These are phyloP conservation scores for Netelia inedita DNA, from an alignment of 2,888 invertebrate species.

Conservation along the genomic window DNA sequence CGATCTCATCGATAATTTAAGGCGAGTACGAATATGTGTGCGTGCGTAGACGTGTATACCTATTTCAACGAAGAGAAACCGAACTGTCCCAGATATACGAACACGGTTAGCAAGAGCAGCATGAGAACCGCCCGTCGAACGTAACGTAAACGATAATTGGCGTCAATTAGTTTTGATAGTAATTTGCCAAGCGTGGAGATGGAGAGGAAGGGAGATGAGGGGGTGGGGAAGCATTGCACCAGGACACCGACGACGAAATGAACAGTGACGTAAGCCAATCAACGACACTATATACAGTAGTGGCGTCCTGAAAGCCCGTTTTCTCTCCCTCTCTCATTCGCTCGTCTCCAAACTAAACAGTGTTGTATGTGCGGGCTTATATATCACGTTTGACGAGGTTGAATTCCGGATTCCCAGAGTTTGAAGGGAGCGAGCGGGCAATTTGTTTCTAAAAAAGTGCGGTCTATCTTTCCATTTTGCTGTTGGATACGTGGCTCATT, in stretches of 20 bases:
- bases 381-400: constrained; percentile 21
- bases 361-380: constrained; percentile 11
- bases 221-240: neutral
- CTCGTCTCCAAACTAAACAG: constrained; percentile 31
- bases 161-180: constrained; percentile 82
- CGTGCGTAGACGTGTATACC: neutral
- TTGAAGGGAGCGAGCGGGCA: constrained; percentile 33
- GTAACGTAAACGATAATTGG: constrained; percentile 80
- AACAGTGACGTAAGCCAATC: constrained; percentile 79
- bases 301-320: constrained; percentile 28
- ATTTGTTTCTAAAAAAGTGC: constrained; percentile 73
- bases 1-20: constrained; percentile 41
- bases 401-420: neutral
- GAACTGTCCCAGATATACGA: constrained; percentile 49
- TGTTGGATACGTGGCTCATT: constrained; percentile 24
- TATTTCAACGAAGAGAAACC: constrained; percentile 42
- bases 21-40: constrained; percentile 3
- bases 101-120: constrained; percentile 29
- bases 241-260: constrained; percentile 57
- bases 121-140: constrained; percentile 55
- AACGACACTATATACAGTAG: constrained; percentile 65
- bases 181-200: constrained; percentile 73
- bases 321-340: constrained; percentile 11
- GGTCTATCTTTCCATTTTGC: constrained; percentile 68
- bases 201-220: constrained; percentile 23